Percentiles rank a stretch among this genome's conserved stretches.
phyloP scores from a whole-genome alignment of 1,140 invertebrate genomes.

The Belonocnema kinseyi region DNA sequence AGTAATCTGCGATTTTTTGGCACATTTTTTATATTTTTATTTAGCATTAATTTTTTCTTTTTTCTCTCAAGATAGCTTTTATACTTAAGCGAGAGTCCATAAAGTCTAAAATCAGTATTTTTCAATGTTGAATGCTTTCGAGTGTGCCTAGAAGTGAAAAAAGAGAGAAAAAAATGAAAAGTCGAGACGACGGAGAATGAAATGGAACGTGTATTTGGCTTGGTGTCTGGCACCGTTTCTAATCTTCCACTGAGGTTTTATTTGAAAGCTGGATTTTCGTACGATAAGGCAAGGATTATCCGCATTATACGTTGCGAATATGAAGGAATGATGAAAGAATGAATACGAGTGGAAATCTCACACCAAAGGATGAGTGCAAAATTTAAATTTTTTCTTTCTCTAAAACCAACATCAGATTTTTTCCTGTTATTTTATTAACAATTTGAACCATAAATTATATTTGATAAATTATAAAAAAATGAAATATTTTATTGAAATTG shows the following conservation, averaged over 20 bases:
- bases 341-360: neutral
- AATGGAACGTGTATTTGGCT: slow-evolving; percentile 26
- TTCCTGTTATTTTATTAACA: no score
- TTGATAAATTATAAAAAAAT: no score
- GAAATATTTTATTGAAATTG: no score
- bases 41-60: neutral
- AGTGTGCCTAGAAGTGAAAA: neutral
- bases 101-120: slow-evolving; percentile 12
- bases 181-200: slow-evolving; percentile 20
- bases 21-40: no score
- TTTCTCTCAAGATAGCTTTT: neutral
- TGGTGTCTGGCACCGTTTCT: slow-evolving; percentile 28
- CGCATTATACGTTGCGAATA: slow-evolving; percentile 19
- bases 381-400: no score
- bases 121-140: slow-evolving; percentile 13
- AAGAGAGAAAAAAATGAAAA: neutral
- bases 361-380: neutral
- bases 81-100: neutral
- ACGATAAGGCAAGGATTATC: slow-evolving; percentile 6
- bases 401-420: no score
- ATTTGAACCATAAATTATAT: no score
- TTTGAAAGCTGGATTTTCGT: slow-evolving; percentile 23
- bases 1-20: no score
- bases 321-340: slow-evolving; percentile 18
- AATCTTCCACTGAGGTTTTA: slow-evolving; percentile 26